Base-by-base conservation (phyloP, 92 coral and sea anemone species). In the Epizoanthus rinbou region DNA sequence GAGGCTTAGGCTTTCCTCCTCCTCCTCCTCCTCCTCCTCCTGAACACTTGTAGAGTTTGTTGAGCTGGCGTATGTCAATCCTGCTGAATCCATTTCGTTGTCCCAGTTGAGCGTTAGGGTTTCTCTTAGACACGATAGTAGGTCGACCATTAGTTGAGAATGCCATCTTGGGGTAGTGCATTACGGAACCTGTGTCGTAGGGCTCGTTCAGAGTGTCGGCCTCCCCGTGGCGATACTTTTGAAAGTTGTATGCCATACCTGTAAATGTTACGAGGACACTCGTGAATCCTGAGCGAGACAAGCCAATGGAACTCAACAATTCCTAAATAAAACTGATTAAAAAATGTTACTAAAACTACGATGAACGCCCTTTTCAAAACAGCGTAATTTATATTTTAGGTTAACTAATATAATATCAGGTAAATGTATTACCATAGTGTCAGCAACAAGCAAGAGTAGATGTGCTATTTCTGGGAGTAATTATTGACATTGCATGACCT, bases 91-190 rank as follows among this genome's bases (percentile, higher is more conserved):
- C 79, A 2, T 13, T 53, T 24, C 92, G 74, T 64, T 85, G 92
- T 5, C 92, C 92, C 69, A 89, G 71, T 13, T 22, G 76, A 13
- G 69, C 85, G 19, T 74, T 86, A n/a, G 89, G 74, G 56, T 58
- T 64, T 35, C 82, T 15, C 69, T 85, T 89, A 19, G 92, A 83
- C 59, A 89, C 86, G 19, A 89, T 89, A 13, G 92, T 89, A 2
- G 85, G 78, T 64, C 74, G 84, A 1, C 89, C 80, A 67, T 89
- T 89, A 14, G 33, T 24, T 22, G 89, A 66, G 73, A 89, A 89
- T 13, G 92, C 92, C 69, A 52, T 31, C 80, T 15, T 79, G 1
- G 92, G 92, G 47, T 89, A 89, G 73, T 89, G 92, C 92, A 89
- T 89, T 25, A 89, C 76, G n/a, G 89, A 85, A 10, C 59, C 64